Conservation (phyloP, 2,888 invertebrate genomes). For the Mesorhabditis sp. region DNA sequence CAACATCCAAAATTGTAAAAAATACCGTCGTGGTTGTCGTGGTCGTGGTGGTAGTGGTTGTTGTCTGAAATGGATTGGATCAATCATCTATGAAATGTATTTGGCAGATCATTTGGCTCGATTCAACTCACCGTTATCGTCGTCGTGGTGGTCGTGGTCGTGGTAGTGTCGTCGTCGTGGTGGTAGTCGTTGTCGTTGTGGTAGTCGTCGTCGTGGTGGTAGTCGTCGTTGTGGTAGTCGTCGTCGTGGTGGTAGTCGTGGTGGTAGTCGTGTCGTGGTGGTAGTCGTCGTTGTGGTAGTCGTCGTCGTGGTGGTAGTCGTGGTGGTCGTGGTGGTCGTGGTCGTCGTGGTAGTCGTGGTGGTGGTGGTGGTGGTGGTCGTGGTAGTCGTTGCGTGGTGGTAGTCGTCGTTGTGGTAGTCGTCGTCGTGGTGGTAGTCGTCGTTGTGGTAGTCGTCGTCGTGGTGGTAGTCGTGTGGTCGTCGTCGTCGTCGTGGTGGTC, state of each 20-base stretch:
- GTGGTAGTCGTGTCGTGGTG: background rate
- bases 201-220: background rate
- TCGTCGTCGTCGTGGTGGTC: background rate
- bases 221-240: background rate
- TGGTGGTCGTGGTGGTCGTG: background rate
- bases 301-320: background rate
- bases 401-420: background rate
- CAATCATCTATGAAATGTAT: too few relatives aligned
- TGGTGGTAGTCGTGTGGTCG: constrained; percentile 8
- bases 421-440: background rate
- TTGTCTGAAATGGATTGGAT: background rate
- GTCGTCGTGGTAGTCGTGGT: background rate
- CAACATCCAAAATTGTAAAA: too few relatives aligned
- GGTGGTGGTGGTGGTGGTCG: background rate
- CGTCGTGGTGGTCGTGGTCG: background rate
- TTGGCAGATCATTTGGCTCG: too few relatives aligned
- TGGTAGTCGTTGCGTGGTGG: background rate
- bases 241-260: background rate
- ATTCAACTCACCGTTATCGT: background rate
- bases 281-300: background rate
- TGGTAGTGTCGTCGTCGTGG: background rate
- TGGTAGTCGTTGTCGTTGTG: background rate
- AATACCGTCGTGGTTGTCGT: background rate
- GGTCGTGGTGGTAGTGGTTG: background rate
- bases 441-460: background rate